Evolutionary conservation across 2,797 vertebrate species (phyloP).

Genomic region (Leptodactylus fallax): DNA sequence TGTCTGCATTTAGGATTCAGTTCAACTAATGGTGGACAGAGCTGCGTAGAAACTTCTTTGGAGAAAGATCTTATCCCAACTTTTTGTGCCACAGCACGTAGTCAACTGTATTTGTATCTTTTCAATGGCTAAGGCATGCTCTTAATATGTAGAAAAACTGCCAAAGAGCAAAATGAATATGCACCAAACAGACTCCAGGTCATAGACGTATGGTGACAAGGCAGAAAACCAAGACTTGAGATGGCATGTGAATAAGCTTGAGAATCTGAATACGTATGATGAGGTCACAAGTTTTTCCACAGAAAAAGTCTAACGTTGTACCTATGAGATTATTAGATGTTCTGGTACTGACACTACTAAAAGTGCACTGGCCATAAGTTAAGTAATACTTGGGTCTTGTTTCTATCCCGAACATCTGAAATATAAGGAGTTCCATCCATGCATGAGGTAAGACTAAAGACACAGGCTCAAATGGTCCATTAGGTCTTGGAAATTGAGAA

Average conservation of each 20-base stretch:
- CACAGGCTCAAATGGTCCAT: conserved; percentile 50
- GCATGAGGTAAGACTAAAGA: conserved; percentile 46
- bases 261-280: not conserved
- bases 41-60: conserved; percentile 17
- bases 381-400: conserved; percentile 30
- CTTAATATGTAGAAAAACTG: conserved; percentile 10
- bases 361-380: conserved; percentile 27
- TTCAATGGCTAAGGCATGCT: conserved; percentile 4
- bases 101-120: not conserved
- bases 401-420: conserved; percentile 4
- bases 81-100: not conserved
- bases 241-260: not conserved
- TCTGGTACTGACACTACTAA: conserved; percentile 1
- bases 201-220: not conserved
- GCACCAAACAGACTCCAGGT: not conserved
- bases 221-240: not conserved
- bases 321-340: conserved; percentile 4
- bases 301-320: not conserved
- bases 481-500: conserved; percentile 57
- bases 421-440: conserved; percentile 28
- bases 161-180: not conserved
- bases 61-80: conserved; percentile 22
- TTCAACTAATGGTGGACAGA: conserved; percentile 20
- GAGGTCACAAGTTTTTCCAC: not conserved
- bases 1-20: conserved; percentile 31